Evolutionary conservation across 2,888 invertebrate species (phyloP), one percentile per base, ranked within the genome.

Genomic region (Scelioninae gen. 1): DNA sequence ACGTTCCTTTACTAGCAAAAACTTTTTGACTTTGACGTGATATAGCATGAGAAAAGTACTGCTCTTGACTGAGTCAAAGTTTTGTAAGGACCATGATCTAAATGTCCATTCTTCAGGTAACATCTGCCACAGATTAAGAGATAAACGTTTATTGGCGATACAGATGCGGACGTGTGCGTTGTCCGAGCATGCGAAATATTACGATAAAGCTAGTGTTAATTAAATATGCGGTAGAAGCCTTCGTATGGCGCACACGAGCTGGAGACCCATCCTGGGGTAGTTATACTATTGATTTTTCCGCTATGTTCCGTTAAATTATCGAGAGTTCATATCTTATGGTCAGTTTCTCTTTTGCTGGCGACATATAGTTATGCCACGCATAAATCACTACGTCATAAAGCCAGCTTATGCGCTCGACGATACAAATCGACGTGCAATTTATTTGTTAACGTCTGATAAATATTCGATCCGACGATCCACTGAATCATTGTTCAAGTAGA

Each of bases 211-310:
- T 66, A 55, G 81, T 76, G 87, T 88, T 88, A 87, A 88, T 89
- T 88, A 88, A 88, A 86, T 86, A 88, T 88, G 83, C 81, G 78
- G 78, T 51, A 29, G 75, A 85, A 80, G 80, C 72, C 77, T 72
- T 80, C 72, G 45, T 77, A 80, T 80, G 72, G 80, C 80, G 74
- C 78, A 72, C 68, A 85, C 84, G 84, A 85, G 68, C 45, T 66
- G 47, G 69, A 87, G 74, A 63, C 66, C 79, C 83, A 85, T 84
- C 76, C 84, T 72, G 87, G 87, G 88, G 88, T 89, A 86, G 88
- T 88, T 88, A 87, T 88, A 88, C 89, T 90, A 90, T 90, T 90
- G 90, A 90, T 90, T 90, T 89, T 90, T 90, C 89, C 87, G 86
- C 87, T 87, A 88, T 86, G 88, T 86, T 85, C 87, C 86, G 88